These are phyloP conservation scores for Papilio xuthus DNA, from an alignment of 1,140 invertebrate species.

Conservation along the genomic window DNA sequence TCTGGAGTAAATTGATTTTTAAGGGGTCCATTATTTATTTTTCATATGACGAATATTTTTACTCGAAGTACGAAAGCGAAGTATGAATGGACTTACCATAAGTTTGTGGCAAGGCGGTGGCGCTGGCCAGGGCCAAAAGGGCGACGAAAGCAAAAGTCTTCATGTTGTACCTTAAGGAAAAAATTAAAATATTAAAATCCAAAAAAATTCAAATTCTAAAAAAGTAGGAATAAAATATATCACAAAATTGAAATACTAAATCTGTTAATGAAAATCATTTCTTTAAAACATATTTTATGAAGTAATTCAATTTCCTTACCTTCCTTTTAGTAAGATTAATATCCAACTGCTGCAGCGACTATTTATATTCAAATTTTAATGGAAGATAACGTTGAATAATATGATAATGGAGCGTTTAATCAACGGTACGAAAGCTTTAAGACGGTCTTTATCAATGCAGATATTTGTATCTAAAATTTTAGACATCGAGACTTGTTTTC, in stretches of 20 bases:
- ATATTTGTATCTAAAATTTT: background rate
- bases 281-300: background rate
- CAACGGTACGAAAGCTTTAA: background rate
- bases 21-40: too few relatives aligned
- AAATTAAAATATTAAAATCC: background rate
- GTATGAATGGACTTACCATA: background rate
- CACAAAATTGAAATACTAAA: background rate
- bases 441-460: background rate
- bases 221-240: background rate
- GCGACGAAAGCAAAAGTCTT: slow-evolving; percentile 9
- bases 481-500: too few relatives aligned
- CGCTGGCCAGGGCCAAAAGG: slow-evolving; percentile 14
- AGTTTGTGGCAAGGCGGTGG: background rate
- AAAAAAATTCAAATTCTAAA: background rate
- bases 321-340: slow-evolving; percentile 3
- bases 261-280: background rate
- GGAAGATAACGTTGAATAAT: background rate
- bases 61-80: background rate
- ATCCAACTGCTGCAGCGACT: background rate
- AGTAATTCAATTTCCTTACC: background rate
- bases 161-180: slow-evolving; percentile 15
- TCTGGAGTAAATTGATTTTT: too few relatives aligned
- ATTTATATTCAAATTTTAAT: slow-evolving; percentile 2
- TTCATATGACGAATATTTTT: too few relatives aligned
- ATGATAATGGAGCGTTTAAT: background rate